Evolutionary conservation across 2,888 invertebrate species (phyloP).

Genomic region (Harpalus rufipes): DNA sequence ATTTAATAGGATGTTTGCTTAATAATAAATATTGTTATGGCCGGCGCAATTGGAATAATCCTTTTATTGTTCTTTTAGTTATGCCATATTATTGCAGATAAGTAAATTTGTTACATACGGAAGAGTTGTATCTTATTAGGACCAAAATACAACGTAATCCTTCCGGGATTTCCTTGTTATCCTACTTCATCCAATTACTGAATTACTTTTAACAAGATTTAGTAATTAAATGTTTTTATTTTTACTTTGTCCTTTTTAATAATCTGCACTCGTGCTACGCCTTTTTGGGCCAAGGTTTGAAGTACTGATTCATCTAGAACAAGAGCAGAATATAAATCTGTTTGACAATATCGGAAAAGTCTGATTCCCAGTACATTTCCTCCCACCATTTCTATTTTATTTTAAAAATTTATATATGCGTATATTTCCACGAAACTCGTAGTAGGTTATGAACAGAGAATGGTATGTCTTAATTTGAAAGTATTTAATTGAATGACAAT

Average conservation of each 20-base stretch:
- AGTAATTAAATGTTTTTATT: not conserved
- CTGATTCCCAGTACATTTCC: not conserved
- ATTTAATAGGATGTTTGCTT: conserved; percentile 3
- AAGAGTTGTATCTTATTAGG: conserved; percentile 2
- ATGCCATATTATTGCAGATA: conserved; percentile 7
- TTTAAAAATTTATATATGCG: too few relatives aligned
- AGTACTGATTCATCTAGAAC: not conserved
- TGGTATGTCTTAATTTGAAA: too few relatives aligned
- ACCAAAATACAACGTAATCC: conserved; percentile 36
- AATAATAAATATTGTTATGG: conserved; percentile 15
- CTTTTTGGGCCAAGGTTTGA: not conserved
- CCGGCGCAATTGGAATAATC: conserved; percentile 3
- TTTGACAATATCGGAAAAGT: not conserved
- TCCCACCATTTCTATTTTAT: not conserved
- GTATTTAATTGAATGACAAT: too few relatives aligned
- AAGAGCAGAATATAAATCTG: not conserved
- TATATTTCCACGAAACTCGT: too few relatives aligned
- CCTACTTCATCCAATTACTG: not conserved
- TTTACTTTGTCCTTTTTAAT: not conserved
- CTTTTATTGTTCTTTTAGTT: not conserved
- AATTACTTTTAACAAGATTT: conserved; percentile 1
- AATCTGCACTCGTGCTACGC: not conserved
- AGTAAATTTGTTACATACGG: conserved; percentile 9
- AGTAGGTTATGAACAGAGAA: too few relatives aligned
- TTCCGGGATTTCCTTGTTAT: not conserved